Percentiles rank a stretch among this genome's conserved stretches.
These are phyloP conservation scores for Bradypodion pumilum DNA, from an alignment of 2,797 vertebrate genomes.

Conservation along the genomic window DNA sequence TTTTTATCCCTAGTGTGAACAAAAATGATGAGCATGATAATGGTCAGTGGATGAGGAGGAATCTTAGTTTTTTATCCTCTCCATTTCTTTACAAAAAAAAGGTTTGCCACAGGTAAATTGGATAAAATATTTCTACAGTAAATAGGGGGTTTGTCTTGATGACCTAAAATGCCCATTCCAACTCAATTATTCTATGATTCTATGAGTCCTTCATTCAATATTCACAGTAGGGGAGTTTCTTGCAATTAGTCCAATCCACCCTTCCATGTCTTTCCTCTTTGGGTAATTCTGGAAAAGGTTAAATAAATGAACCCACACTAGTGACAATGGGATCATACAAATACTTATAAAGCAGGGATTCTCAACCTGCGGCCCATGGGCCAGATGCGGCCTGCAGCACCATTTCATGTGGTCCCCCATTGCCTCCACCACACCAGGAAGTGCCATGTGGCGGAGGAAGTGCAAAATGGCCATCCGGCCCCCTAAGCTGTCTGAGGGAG, in stretches of 20 bases:
- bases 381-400: too few species aligned
- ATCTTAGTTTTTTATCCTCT: background rate
- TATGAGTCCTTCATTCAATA: conserved; percentile 15
- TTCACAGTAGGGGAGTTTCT: conserved; percentile 28
- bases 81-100: background rate
- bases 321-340: background rate
- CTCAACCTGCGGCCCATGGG: too few species aligned
- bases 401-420: too few species aligned
- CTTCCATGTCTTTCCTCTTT: conserved; percentile 7
- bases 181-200: too few species aligned
- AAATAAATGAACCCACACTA: background rate
- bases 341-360: too few species aligned
- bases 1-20: conserved; percentile 15
- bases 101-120: background rate
- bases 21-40: background rate
- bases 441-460: too few species aligned
- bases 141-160: conserved; percentile 19
- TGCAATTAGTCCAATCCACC: background rate
- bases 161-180: too few species aligned
- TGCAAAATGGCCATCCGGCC: too few species aligned
- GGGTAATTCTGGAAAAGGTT: background rate
- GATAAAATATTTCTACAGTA: conserved; percentile 33
- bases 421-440: too few species aligned
- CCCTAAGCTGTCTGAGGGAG: too few species aligned
- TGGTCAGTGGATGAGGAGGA: background rate